These are phyloP conservation scores for Scatophagus argus DNA, from an alignment of 2,113 vertebrate genomes.

Conservation along the genomic window DNA sequence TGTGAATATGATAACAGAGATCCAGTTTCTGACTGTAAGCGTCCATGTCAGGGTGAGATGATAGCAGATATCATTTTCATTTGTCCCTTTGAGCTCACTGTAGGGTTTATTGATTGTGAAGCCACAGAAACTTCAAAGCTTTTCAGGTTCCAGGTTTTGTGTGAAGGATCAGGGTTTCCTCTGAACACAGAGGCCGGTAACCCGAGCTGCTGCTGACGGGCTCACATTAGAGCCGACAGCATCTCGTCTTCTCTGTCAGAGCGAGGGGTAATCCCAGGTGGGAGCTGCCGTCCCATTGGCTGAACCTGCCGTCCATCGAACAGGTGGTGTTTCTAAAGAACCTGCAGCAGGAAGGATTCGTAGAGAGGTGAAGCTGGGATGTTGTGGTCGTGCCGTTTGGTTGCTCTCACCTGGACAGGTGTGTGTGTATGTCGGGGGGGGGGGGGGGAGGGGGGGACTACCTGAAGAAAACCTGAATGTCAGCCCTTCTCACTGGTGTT, in stretches of 20 bases:
- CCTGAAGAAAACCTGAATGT: neutral
- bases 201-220: slow-evolving; percentile 36
- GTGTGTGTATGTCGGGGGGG: too few relatives aligned
- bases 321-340: neutral
- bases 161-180: slow-evolving; percentile 47
- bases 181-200: slow-evolving; percentile 60
- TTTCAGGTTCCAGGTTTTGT: slow-evolving; percentile 1
- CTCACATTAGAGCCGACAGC: slow-evolving; percentile 17
- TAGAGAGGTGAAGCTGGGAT: slow-evolving; percentile 1
- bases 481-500: neutral
- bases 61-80: neutral
- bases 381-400: neutral
- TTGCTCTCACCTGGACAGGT: neutral
- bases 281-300: slow-evolving; percentile 22
- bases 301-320: neutral
- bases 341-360: neutral
- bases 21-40: neutral
- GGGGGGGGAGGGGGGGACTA: too few relatives aligned
- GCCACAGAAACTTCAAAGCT: neutral
- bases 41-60: neutral
- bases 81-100: neutral
- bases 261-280: slow-evolving; percentile 47
- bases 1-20: neutral
- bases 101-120: neutral
- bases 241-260: slow-evolving; percentile 55